Evolutionary conservation across 2,888 invertebrate species (phyloP).

Genomic region (Marasmarcha lunaedactyla): DNA sequence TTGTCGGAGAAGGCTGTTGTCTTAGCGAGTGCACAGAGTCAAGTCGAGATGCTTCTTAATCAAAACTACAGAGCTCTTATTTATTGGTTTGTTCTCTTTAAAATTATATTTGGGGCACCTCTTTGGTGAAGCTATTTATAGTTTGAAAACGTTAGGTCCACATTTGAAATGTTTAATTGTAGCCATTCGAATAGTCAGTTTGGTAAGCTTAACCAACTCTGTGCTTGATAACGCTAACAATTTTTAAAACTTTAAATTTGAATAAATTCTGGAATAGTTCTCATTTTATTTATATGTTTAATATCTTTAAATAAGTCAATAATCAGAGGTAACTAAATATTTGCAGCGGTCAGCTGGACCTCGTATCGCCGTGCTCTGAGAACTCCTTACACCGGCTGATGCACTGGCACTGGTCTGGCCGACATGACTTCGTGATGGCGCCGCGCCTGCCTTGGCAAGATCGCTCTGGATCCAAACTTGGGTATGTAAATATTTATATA

Average conservation of each 20-base stretch:
- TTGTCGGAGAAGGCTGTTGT: constrained; percentile 58
- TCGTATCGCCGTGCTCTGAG: constrained; percentile 40
- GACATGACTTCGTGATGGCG: constrained; percentile 32
- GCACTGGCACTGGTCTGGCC: constrained; percentile 40
- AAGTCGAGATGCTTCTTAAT: constrained; percentile 69
- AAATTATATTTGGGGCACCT: too few relatives aligned
- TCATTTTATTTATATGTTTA: too few relatives aligned
- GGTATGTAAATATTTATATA: constrained; percentile 24
- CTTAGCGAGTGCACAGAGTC: constrained; percentile 52
- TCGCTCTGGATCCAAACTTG: constrained; percentile 28
- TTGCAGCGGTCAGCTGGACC: constrained; percentile 43
- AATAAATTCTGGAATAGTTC: too few relatives aligned
- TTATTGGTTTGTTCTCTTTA: constrained; percentile 68
- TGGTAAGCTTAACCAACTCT: too few relatives aligned
- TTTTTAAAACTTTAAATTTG: too few relatives aligned
- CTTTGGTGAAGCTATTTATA: too few relatives aligned
- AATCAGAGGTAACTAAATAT: too few relatives aligned
- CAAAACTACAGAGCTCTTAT: constrained; percentile 74
- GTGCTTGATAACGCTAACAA: too few relatives aligned
- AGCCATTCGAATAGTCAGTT: too few relatives aligned
- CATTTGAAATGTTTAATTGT: too few relatives aligned
- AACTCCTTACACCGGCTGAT: constrained; percentile 32
- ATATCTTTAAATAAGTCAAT: too few relatives aligned
- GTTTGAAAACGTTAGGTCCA: too few relatives aligned
- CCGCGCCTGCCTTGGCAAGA: constrained; percentile 39